A percentile compares a stretch with the other conserved stretches of the same genome.
phyloP scores from a whole-genome alignment of 2,113 vertebrate species.

The Xenopus laevis region DNA sequence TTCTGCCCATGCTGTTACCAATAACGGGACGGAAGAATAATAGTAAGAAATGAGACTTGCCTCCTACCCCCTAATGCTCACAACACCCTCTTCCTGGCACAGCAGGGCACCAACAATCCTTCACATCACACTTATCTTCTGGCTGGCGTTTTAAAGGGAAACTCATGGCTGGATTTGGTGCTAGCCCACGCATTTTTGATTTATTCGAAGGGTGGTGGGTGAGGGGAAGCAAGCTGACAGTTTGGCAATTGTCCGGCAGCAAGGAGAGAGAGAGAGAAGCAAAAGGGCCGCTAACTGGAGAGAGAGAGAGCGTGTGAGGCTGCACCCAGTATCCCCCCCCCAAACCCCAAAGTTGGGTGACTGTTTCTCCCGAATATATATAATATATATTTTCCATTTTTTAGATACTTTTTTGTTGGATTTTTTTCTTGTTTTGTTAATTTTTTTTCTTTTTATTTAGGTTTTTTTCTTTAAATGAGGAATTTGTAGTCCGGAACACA shows the following conservation, averaged over 20 bases:
- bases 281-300: constrained; percentile 56
- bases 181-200: no score
- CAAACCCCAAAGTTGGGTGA: constrained; percentile 11
- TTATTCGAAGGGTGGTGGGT: no score
- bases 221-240: constrained; percentile 70
- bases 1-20: constrained; percentile 48
- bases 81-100: constrained; percentile 4
- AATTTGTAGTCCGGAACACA: constrained; percentile 69
- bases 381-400: neutral
- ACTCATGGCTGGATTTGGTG: constrained; percentile 28
- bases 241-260: constrained; percentile 67
- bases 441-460: constrained; percentile 43
- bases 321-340: constrained; percentile 18
- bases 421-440: neutral
- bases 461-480: constrained; percentile 61
- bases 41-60: no score
- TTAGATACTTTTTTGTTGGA: neutral
- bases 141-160: constrained; percentile 46
- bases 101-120: constrained; percentile 55
- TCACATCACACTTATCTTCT: constrained; percentile 9
- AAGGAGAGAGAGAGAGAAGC: constrained; percentile 60
- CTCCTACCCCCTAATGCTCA: neutral
- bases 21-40: no score
- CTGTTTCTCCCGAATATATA: constrained; percentile 8
- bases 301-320: neutral